These are phyloP conservation scores for Calidris pygmaea DNA, from an alignment of 2,113 vertebrate species.

Conservation along the genomic window DNA sequence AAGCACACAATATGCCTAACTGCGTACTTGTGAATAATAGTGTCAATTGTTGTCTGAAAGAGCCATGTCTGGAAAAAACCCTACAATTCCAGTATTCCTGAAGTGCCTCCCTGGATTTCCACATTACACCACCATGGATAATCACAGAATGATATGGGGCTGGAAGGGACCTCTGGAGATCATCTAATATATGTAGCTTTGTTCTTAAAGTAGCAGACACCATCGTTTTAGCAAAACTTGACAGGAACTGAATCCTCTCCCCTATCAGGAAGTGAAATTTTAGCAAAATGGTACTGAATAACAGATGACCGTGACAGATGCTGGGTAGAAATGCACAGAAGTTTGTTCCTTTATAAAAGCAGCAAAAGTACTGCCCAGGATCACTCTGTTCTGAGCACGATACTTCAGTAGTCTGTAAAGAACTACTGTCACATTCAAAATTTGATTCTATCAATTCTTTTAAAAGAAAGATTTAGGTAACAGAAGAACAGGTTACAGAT, in stretches of 20 bases:
- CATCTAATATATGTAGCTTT: neutral
- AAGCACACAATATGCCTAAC: neutral
- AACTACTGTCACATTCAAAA: neutral
- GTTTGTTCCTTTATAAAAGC: neutral
- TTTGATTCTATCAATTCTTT: neutral
- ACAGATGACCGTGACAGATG: neutral
- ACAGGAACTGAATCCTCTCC: neutral
- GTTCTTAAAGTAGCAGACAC: neutral
- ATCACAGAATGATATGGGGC: no score
- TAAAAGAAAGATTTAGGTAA: neutral
- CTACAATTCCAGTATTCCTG: neutral
- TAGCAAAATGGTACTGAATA: neutral
- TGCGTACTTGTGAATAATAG: neutral
- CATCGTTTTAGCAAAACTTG: neutral
- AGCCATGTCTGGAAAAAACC: neutral
- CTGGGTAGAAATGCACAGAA: neutral
- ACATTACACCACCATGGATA: neutral
- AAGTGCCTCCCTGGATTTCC: neutral
- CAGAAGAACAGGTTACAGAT: neutral
- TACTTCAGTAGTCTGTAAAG: neutral
- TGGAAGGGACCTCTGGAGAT: no score
- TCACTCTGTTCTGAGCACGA: neutral
- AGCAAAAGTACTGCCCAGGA: neutral
- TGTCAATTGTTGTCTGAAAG: neutral
- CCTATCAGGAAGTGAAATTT: neutral